These are phyloP conservation scores for Drosophila dunni DNA, from an alignment of 1,140 invertebrate species.

Conservation along the genomic window DNA sequence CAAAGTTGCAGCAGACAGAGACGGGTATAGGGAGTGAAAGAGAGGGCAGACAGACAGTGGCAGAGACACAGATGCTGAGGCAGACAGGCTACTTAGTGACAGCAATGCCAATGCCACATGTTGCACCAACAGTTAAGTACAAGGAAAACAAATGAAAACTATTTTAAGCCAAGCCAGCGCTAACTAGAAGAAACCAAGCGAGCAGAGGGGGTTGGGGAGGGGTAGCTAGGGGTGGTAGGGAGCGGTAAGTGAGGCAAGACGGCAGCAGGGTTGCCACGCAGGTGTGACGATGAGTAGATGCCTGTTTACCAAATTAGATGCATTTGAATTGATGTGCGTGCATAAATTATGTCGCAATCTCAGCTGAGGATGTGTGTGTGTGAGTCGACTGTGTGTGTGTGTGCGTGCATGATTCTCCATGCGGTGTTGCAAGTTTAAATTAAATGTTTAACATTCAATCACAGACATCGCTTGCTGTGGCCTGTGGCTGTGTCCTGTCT, in stretches of 20 bases:
- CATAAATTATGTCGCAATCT: slow-evolving; percentile 72
- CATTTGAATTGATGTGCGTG: slow-evolving; percentile 81
- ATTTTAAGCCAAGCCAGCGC: slow-evolving; percentile 66
- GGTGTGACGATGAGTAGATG: slow-evolving; percentile 53
- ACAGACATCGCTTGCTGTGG: slow-evolving; percentile 52
- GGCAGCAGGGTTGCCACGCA: slow-evolving; percentile 26
- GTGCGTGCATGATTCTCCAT: neutral
- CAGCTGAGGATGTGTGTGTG: slow-evolving; percentile 20
- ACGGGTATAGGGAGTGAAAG: too few species aligned
- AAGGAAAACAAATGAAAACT: slow-evolving; percentile 77
- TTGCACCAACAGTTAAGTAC: slow-evolving; percentile 54
- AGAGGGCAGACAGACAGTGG: neutral
- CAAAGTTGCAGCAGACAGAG: slow-evolving; percentile 16
- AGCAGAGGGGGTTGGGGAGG: neutral
- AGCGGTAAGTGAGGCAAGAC: neutral
- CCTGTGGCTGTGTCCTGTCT: slow-evolving; percentile 44
- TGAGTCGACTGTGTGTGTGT: slow-evolving; percentile 9
- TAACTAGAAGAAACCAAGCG: slow-evolving; percentile 19
- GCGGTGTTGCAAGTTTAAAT: slow-evolving; percentile 74
- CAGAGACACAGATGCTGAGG: slow-evolving; percentile 48
- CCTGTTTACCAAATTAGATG: slow-evolving; percentile 81
- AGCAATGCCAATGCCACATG: slow-evolving; percentile 77
- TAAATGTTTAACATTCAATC: slow-evolving; percentile 83
- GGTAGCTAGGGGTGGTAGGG: neutral
- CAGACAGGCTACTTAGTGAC: slow-evolving; percentile 73